Conservation (phyloP, 1,140 invertebrate genomes). For the Zaprionus inermis region DNA sequence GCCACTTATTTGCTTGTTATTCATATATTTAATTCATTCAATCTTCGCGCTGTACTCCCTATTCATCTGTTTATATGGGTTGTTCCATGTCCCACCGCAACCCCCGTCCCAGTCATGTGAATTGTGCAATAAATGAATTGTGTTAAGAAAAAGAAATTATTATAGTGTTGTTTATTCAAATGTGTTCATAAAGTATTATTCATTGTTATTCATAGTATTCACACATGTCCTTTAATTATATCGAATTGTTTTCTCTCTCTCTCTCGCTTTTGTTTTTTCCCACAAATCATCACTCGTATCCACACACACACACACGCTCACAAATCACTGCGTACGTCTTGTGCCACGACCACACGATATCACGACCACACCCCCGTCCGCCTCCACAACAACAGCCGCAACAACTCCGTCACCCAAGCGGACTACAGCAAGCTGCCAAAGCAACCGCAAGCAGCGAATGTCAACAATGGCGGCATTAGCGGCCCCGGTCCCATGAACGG, state of each 20-base stretch:
- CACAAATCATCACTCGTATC: slow-evolving; percentile 20
- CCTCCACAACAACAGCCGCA: slow-evolving; percentile 77
- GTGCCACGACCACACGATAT: slow-evolving; percentile 21
- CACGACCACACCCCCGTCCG: slow-evolving; percentile 22
- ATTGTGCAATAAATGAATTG: slow-evolving; percentile 61
- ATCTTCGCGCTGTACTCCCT: background rate
- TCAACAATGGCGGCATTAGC: slow-evolving; percentile 50
- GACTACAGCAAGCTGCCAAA: slow-evolving; percentile 85
- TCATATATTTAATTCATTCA: slow-evolving; percentile 9
- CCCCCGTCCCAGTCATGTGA: background rate
- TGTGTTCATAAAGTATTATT: slow-evolving; percentile 13
- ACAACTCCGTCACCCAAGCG: slow-evolving; percentile 86
- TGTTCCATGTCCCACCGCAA: slow-evolving; percentile 8
- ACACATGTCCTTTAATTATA: slow-evolving; percentile 70
- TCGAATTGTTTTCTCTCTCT: slow-evolving; percentile 66
- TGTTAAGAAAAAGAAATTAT: slow-evolving; percentile 7
- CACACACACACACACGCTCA: slow-evolving; percentile 29
- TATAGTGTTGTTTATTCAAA: slow-evolving; percentile 32
- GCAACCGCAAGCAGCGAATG: slow-evolving; percentile 64
- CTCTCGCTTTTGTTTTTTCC: slow-evolving; percentile 63
- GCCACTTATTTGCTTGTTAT: background rate
- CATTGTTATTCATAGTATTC: slow-evolving; percentile 21
- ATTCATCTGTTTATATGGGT: slow-evolving; percentile 8
- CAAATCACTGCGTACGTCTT: slow-evolving; percentile 25
- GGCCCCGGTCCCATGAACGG: slow-evolving; percentile 54